Evolutionary conservation across 2,113 vertebrate genomes (phyloP).

Genomic region (Ptychochromis oligacanthus): DNA sequence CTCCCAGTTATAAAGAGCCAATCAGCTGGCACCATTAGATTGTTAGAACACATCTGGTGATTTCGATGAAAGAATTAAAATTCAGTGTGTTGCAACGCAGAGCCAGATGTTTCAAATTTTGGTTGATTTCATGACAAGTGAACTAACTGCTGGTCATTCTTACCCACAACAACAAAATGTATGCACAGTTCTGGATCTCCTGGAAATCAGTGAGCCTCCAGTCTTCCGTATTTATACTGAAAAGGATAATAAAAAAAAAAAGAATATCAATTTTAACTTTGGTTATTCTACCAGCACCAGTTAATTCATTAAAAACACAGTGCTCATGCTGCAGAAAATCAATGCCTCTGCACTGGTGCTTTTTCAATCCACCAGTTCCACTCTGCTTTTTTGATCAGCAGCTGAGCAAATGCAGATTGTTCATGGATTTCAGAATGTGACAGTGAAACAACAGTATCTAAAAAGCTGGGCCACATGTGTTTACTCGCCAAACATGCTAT

Average conservation of each 20-base stretch:
- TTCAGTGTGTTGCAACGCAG: background rate
- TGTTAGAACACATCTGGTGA: background rate
- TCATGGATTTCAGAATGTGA: background rate
- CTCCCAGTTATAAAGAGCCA: background rate
- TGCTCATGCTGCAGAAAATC: background rate
- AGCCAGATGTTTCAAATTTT: background rate
- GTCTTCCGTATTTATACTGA: background rate
- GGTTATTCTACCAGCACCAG: background rate
- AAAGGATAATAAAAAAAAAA: background rate
- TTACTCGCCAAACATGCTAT: background rate
- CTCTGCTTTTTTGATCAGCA: constrained; percentile 2
- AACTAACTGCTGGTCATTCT: background rate
- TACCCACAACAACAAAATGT: background rate
- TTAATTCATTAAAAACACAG: background rate
- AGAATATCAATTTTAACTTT: background rate
- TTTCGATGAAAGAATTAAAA: background rate
- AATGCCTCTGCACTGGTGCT: background rate
- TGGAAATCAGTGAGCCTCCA: background rate
- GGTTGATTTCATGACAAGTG: background rate
- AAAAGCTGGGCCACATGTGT: background rate
- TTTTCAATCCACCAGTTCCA: constrained; percentile 1
- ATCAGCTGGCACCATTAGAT: background rate
- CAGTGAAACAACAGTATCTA: background rate
- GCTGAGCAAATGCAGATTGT: constrained; percentile 36
- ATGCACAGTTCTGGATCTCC: background rate